Evolutionary conservation across 1,140 invertebrate species (phyloP), one percentile per base, ranked within the genome.

Genomic region (Lucilia sericata): DNA sequence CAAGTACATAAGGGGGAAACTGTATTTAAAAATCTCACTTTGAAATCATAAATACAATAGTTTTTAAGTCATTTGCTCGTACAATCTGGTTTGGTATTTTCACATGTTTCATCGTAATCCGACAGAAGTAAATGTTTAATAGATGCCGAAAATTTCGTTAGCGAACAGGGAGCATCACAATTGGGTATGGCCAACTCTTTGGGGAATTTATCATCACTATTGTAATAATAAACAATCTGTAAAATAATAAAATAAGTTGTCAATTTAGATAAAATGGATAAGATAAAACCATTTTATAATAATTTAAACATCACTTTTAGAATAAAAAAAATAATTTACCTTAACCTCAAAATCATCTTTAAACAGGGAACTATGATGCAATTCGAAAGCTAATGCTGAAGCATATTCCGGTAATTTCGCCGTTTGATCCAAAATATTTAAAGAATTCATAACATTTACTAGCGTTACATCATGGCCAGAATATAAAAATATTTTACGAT

Each of bases 381-480:
- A 87, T 88, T 96, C 95, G 80, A 96, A 91, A 30, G 94, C 92
- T 2, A 96, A 83, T 17, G 93, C 93, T 1, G 95, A 93, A 2
- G 95, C 95, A 89, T 95, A 95, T 65, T 94, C 94, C 0, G 95
- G 95, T 87, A 95, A 93, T 13, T 95, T 88, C 19, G 88, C 83
- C 17, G 92, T 90, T 85, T 93, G 90, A 84, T 94, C 92, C 0
- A 92, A 88, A 84, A 94, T 94, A 9, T 94, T 94, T 86, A 96
- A 92, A 0, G 95, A 92, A 84, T 95, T 92, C 91, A 95, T 92
- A 8, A 95, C 86, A 86, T 93, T 94, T 0, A 96, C 94, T n/a
- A 96, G 87, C 0, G 94, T 96, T 2, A 95, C 91, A 88, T 96
- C 96, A 87, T 96, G 96, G 0, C 92, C 95, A 0, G 95, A 93